Evolutionary conservation across 2,888 invertebrate genomes (phyloP).

Genomic region (Papilio demoleus): DNA sequence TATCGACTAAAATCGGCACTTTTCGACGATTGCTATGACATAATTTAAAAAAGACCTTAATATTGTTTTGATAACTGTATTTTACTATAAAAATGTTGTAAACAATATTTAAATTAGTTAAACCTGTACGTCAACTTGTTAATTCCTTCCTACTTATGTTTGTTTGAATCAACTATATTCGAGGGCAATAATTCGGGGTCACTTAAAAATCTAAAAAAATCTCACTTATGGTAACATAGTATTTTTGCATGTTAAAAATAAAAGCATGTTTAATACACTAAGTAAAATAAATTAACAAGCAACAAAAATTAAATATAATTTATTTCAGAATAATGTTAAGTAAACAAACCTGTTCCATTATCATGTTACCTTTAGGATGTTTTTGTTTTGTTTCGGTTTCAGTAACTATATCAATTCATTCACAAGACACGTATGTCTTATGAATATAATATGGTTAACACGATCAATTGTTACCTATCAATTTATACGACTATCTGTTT

Average conservation of each 20-base stretch:
- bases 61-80: background rate
- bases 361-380: too few species aligned
- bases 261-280: too few species aligned
- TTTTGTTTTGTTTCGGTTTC: background rate
- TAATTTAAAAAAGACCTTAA: background rate
- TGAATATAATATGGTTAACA: background rate
- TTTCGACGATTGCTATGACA: background rate
- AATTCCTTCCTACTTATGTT: background rate
- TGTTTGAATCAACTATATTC: too few species aligned
- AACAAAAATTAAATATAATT: too few species aligned
- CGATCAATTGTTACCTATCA: background rate
- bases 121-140: background rate
- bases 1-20: too few species aligned
- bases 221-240: too few species aligned
- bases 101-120: slow-evolving; percentile 1
- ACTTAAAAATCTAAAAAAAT: background rate
- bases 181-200: too few species aligned
- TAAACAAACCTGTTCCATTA: too few species aligned
- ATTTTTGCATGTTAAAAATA: too few species aligned
- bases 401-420: background rate
- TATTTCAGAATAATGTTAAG: too few species aligned
- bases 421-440: background rate
- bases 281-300: too few species aligned
- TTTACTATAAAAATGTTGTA: background rate
- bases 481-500: background rate